phyloP scores from a whole-genome alignment of 2,113 vertebrate species.

The Cavia porcellus region DNA sequence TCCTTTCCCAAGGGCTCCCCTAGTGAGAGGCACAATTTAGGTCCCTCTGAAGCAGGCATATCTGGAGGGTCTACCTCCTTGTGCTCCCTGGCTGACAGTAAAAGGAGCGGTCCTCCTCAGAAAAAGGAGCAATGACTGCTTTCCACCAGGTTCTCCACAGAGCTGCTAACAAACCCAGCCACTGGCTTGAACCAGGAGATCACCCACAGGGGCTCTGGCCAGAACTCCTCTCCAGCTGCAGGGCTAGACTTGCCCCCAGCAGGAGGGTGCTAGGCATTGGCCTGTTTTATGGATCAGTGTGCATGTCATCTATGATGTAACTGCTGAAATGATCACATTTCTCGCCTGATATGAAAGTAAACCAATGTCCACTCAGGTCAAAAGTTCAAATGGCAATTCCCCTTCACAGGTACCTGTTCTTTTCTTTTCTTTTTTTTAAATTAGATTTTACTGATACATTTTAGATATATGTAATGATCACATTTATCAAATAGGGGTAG shows the following conservation, averaged over 20 bases:
- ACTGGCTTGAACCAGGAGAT: background rate
- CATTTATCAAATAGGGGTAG: background rate
- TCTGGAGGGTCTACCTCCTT: background rate
- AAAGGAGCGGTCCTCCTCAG: background rate
- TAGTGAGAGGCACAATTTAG: background rate
- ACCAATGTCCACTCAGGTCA: background rate
- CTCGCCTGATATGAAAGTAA: background rate
- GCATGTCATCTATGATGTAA: background rate
- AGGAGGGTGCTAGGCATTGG: background rate
- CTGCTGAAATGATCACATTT: background rate
- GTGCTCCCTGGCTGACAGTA: background rate
- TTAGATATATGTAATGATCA: background rate
- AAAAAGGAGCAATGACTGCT: background rate
- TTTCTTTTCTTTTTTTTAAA: too few species aligned
- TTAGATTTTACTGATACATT: background rate
- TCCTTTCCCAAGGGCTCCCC: background rate
- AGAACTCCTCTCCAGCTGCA: background rate
- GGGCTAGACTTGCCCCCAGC: background rate
- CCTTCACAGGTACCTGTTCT: background rate
- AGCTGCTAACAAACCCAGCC: background rate
- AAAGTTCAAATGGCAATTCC: background rate
- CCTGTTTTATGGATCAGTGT: background rate
- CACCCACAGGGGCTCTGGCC: background rate
- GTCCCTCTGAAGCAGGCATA: background rate
- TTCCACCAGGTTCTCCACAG: background rate